Evolutionary conservation across 2,888 invertebrate species (phyloP).

Genomic region (Caenorhabditis sinica): DNA sequence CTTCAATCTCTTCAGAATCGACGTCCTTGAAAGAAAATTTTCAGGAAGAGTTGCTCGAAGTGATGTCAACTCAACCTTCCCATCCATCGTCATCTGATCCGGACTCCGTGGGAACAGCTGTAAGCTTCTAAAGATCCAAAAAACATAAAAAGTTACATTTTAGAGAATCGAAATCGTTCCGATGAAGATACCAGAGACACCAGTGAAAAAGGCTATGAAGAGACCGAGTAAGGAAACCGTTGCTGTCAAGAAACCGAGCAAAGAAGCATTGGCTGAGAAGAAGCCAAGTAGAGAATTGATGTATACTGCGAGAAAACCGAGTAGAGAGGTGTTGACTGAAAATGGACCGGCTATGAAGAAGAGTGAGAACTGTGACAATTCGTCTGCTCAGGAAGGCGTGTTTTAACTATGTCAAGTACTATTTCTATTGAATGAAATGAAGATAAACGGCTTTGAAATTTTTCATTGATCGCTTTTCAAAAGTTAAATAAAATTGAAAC

Average conservation of each 20-base stretch:
- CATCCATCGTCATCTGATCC: slow-evolving; percentile 23
- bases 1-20: neutral
- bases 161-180: slow-evolving; percentile 18
- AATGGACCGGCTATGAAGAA: slow-evolving; percentile 1
- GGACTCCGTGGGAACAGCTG: slow-evolving; percentile 29
- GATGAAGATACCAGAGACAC: neutral
- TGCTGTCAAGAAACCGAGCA: slow-evolving; percentile 2
- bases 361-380: neutral
- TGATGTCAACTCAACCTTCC: slow-evolving; percentile 27
- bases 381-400: neutral
- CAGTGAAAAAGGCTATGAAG: neutral
- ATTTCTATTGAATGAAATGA: too few species aligned
- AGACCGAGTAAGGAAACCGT: neutral
- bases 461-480: too few species aligned
- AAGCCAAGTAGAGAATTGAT: slow-evolving; percentile 7
- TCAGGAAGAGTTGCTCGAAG: neutral
- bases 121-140: neutral
- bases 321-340: slow-evolving; percentile 6
- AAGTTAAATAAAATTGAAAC: too few species aligned
- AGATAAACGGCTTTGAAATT: too few species aligned
- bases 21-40: too few species aligned
- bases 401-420: too few species aligned
- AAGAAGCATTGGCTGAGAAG: neutral
- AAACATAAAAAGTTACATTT: neutral
- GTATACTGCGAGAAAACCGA: slow-evolving; percentile 11